Evolutionary conservation across 2,888 invertebrate species (phyloP).

Genomic region (Apantesis nais): DNA sequence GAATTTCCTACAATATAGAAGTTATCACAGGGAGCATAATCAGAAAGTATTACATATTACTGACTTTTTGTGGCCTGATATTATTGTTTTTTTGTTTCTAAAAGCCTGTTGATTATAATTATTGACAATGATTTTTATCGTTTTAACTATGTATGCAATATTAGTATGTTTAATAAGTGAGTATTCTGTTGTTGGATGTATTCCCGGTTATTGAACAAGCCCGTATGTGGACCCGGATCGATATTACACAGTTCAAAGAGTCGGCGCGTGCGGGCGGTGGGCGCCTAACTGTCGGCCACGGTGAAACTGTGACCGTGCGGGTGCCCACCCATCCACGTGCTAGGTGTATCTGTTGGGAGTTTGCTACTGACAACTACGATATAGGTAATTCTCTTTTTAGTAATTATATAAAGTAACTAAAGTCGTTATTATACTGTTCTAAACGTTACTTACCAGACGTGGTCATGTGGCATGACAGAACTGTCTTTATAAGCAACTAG

Average conservation of each 20-base stretch:
- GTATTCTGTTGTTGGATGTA: slow-evolving; percentile 54
- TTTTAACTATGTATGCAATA: neutral
- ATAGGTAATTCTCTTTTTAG: slow-evolving; percentile 85
- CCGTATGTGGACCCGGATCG: slow-evolving; percentile 97
- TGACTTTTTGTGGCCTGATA: too few species aligned
- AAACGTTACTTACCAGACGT: too few species aligned
- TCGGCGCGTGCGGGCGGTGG: slow-evolving; percentile 94
- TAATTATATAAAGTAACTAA: too few species aligned
- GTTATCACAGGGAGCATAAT: too few species aligned
- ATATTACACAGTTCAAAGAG: slow-evolving; percentile 95
- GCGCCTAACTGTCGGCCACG: slow-evolving; percentile 96
- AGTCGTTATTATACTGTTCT: too few species aligned
- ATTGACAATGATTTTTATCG: neutral
- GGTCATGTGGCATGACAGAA: neutral
- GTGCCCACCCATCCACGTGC: slow-evolving; percentile 98
- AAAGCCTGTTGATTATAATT: too few species aligned
- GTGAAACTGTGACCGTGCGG: slow-evolving; percentile 97
- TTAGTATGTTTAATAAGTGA: neutral
- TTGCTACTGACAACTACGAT: slow-evolving; percentile 99
- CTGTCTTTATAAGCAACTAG: neutral
- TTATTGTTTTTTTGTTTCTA: too few species aligned
- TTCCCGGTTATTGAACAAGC: slow-evolving; percentile 88
- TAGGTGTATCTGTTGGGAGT: slow-evolving; percentile 98
- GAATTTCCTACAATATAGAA: too few species aligned
- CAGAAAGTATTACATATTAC: too few species aligned